Evolutionary conservation across 2,113 vertebrate species (phyloP).

Genomic region (Psephotus haematonotus): DNA sequence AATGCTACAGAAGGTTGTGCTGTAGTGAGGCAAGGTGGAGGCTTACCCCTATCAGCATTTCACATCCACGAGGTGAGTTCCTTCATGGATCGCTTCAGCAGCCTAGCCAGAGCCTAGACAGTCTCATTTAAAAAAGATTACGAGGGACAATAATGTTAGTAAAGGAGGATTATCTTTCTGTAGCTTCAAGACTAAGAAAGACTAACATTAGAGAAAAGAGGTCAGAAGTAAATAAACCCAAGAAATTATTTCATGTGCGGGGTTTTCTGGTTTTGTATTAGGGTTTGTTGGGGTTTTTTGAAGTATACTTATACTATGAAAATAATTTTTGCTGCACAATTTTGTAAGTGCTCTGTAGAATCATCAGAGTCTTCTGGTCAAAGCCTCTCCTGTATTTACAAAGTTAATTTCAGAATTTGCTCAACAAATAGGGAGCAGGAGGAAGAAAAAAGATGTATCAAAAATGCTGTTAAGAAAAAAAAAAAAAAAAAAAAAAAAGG

Average conservation of each 20-base stretch:
- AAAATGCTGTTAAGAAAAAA: background rate
- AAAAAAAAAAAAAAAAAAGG: background rate
- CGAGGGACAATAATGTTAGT: accelerated
- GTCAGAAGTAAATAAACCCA: background rate
- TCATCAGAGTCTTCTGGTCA: background rate
- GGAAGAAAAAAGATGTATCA: background rate
- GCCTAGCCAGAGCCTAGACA: background rate
- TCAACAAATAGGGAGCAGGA: background rate
- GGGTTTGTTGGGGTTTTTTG: background rate
- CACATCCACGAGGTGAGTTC: background rate
- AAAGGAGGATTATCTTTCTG: background rate
- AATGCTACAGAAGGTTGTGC: background rate
- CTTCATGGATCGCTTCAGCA: background rate
- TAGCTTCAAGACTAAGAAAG: background rate
- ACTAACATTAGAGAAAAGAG: background rate
- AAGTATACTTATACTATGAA: background rate
- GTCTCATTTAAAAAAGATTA: background rate
- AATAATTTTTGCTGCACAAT: background rate
- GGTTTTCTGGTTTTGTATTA: background rate
- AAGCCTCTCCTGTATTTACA: background rate
- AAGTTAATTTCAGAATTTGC: background rate
- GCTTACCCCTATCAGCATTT: background rate
- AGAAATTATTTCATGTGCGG: background rate
- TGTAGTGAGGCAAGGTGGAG: background rate
- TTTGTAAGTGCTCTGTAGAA: background rate